Conservation (phyloP, 1,140 invertebrate species). For the Batillaria attramentaria region DNA sequence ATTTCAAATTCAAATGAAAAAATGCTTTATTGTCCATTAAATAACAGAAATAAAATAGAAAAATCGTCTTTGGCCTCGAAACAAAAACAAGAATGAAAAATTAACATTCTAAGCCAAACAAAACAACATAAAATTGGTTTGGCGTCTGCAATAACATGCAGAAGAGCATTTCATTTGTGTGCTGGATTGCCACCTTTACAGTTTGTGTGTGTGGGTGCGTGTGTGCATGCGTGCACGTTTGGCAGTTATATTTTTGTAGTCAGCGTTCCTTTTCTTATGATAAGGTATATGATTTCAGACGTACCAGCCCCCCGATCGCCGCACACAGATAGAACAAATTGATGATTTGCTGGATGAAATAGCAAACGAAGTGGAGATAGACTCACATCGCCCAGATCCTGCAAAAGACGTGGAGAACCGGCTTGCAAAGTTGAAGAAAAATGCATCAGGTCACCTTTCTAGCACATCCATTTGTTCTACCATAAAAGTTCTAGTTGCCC, state of each 20-base stretch:
- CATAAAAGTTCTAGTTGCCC: too few relatives aligned
- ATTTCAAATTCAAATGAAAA: too few relatives aligned
- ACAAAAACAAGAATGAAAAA: too few relatives aligned
- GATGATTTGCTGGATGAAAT: conserved; percentile 66
- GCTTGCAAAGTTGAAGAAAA: conserved; percentile 45
- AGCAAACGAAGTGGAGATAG: conserved; percentile 63
- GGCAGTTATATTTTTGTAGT: neutral
- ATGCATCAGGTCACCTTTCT: conserved; percentile 22
- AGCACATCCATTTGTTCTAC: too few relatives aligned
- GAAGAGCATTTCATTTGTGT: neutral
- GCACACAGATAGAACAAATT: conserved; percentile 59
- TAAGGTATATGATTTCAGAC: conserved; percentile 14
- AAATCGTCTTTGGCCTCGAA: too few relatives aligned
- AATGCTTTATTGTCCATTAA: too few relatives aligned
- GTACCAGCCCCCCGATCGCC: conserved; percentile 58
- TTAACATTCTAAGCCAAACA: neutral
- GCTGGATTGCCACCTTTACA: too few relatives aligned
- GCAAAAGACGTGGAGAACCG: conserved; percentile 50
- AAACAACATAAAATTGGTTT: neutral
- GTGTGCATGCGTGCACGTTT: too few relatives aligned
- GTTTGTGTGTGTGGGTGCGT: too few relatives aligned
- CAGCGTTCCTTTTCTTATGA: neutral
- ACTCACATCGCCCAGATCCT: conserved; percentile 54
- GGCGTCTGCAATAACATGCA: neutral
- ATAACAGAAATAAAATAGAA: too few relatives aligned